Evolutionary conservation across 2,797 vertebrate species (phyloP).

Genomic region (Champsocephalus gunnari): DNA sequence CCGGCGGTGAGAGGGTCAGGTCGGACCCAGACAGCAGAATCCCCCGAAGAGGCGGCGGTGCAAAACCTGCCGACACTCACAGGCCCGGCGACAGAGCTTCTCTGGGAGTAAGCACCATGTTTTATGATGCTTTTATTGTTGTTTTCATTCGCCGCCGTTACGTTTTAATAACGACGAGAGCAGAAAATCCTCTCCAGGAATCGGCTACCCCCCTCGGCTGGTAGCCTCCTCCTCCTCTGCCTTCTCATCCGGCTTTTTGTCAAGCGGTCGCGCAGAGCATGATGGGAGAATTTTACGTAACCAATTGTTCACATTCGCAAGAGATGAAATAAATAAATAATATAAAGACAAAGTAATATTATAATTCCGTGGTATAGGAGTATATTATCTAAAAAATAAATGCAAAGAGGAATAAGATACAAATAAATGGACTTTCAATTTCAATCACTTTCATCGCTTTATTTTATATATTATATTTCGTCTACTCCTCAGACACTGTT

Average conservation of each 20-base stretch:
- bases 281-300: slow-evolving; percentile 66
- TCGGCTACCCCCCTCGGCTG: slow-evolving; percentile 69
- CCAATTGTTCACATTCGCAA: slow-evolving; percentile 13
- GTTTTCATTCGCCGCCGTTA: slow-evolving; percentile 31
- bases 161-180: not conserved
- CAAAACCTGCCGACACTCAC: slow-evolving; percentile 67
- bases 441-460: too few species aligned
- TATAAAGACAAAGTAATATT: too few species aligned
- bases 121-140: slow-evolving; percentile 51
- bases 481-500: too few species aligned
- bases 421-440: too few species aligned
- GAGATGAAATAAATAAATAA: too few species aligned
- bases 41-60: slow-evolving; percentile 63
- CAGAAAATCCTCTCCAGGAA: slow-evolving; percentile 28
- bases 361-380: too few species aligned
- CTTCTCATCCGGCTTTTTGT: slow-evolving; percentile 71
- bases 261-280: slow-evolving; percentile 56
- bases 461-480: too few species aligned
- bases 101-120: slow-evolving; percentile 53
- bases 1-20: slow-evolving; percentile 82
- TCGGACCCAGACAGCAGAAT: slow-evolving; percentile 72
- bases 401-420: too few species aligned
- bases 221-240: slow-evolving; percentile 57
- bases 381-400: too few species aligned
- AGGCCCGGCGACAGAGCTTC: slow-evolving; percentile 35